phyloP scores from a whole-genome alignment of 2,888 invertebrate species.

The Latrodectus elegans region DNA sequence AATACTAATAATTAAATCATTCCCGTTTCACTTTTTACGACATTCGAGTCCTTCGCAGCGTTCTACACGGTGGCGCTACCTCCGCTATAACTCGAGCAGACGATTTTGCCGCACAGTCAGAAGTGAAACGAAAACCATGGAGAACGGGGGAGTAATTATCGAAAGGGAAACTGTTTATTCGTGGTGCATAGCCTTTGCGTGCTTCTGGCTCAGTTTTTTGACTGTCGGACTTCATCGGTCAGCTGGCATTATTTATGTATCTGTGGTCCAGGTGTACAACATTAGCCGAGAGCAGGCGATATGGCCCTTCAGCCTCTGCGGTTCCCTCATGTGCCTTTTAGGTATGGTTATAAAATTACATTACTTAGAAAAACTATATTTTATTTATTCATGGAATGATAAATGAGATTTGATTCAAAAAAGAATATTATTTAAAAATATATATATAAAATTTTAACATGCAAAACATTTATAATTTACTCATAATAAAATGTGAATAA shows the following conservation, averaged over 20 bases:
- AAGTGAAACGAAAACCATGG: constrained; percentile 40
- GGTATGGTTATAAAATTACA: constrained; percentile 28
- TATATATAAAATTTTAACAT: too few relatives aligned
- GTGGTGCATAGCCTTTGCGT: constrained; percentile 64
- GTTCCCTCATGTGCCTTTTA: constrained; percentile 60
- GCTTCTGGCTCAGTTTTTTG: constrained; percentile 65
- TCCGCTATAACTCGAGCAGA: constrained; percentile 55
- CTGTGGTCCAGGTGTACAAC: constrained; percentile 51
- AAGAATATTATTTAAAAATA: too few relatives aligned
- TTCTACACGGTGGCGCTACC: constrained; percentile 46
- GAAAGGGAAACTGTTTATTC: constrained; percentile 52
- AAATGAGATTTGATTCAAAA: too few relatives aligned
- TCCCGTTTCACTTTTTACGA: constrained; percentile 18
- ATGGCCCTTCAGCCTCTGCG: constrained; percentile 68
- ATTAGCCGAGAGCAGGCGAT: constrained; percentile 63
- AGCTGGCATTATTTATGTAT: constrained; percentile 63
- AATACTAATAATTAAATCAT: constrained; percentile 10
- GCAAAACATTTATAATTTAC: too few relatives aligned
- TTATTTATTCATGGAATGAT: too few relatives aligned
- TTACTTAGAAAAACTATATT: background rate
- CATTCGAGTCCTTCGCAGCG: constrained; percentile 44
- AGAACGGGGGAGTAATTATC: constrained; percentile 30
- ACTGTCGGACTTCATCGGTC: constrained; percentile 66
- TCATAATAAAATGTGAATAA: too few relatives aligned
- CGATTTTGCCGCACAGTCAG: constrained; percentile 19